Percentiles rank a stretch among this genome's conserved stretches.
phyloP scores from a whole-genome alignment of 2,797 vertebrate genomes.

The Pseudochirops cupreus region DNA sequence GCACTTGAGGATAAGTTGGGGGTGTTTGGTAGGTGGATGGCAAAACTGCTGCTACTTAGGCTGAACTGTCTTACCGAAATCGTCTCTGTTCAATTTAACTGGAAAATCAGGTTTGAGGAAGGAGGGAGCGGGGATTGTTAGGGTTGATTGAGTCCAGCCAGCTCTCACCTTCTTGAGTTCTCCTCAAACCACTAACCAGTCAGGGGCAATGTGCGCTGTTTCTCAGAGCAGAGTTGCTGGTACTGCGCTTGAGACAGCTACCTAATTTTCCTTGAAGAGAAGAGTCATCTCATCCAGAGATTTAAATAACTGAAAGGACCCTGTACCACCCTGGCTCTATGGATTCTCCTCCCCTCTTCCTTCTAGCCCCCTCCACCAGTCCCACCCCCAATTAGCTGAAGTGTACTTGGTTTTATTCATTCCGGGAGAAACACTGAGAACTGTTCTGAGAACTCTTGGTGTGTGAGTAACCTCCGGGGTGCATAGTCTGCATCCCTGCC shows the following conservation, averaged over 20 bases:
- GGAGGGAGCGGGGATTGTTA: background rate
- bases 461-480: slow-evolving; percentile 54
- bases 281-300: background rate
- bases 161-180: background rate
- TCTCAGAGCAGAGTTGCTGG: slow-evolving; percentile 47
- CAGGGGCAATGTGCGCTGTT: background rate
- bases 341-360: slow-evolving; percentile 44
- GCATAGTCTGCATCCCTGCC: slow-evolving; percentile 34
- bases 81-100: slow-evolving; percentile 66
- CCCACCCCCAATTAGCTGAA: background rate
- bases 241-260: slow-evolving; percentile 40
- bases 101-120: slow-evolving; percentile 68
- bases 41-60: slow-evolving; percentile 40
- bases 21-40: slow-evolving; percentile 6
- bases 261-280: slow-evolving; percentile 40
- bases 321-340: background rate
- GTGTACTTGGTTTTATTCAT: slow-evolving; percentile 53
- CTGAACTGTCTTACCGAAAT: slow-evolving; percentile 46
- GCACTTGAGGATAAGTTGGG: slow-evolving; percentile 10
- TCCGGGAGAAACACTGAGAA: background rate
- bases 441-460: slow-evolving; percentile 49
- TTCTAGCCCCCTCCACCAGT: background rate
- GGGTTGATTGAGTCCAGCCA: slow-evolving; percentile 1
- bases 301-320: slow-evolving; percentile 1
- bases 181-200: slow-evolving; percentile 22